Base-by-base conservation (phyloP, 2,888 invertebrate genomes). In the Ichneumoninae sp. region DNA sequence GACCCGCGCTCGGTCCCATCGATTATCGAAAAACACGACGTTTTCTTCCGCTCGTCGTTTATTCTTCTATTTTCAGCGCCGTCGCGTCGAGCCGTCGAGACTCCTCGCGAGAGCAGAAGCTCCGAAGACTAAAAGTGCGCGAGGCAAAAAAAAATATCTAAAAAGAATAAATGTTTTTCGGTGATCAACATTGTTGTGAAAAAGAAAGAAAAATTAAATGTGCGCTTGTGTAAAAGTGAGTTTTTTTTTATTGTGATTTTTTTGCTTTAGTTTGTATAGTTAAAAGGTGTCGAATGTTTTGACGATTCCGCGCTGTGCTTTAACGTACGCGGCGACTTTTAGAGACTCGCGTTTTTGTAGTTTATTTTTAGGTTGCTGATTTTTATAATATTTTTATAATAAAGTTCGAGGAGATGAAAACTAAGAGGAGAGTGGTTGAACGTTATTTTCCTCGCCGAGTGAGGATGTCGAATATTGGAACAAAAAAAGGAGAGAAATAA, bases 1-100 rank as follows among this genome's bases (percentile, higher is more conserved):
- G 91, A 92, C 92, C 93, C 92, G 91, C 91, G 87, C 88, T 88
- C 88, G 89, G 86, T 81, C 81, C 75, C 86, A 88, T 88, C 80
- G 84, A 82, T 86, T 81, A 81, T 86, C 74, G 33, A 72, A 69
- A 71, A 78, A 78, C 7, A 10, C 10, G 4, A 50, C 26, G 52
- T 40, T 40, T 76, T 76, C 36, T 26, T 52, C n/a, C 47, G 62
- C 50, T 68, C 65, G 52, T 36, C 22, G 40, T 40, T 66, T 76
- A 65, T 22, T 50, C 19, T 78, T 69, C 33, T 65, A 36, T 66
- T 26, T 36, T 68, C n/a, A 33, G 30, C 47, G 16, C 6, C 26
- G 26, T 6, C 30, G 26, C 30, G 60, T 10, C 30, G 16, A 0
- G 5, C 4, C 16, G 16, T 33, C 57, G 57, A 22, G 57, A 19